Evolutionary conservation across 2,113 vertebrate species (phyloP), one percentile per base, ranked within the genome.

Genomic region (Rostratula benghalensis): DNA sequence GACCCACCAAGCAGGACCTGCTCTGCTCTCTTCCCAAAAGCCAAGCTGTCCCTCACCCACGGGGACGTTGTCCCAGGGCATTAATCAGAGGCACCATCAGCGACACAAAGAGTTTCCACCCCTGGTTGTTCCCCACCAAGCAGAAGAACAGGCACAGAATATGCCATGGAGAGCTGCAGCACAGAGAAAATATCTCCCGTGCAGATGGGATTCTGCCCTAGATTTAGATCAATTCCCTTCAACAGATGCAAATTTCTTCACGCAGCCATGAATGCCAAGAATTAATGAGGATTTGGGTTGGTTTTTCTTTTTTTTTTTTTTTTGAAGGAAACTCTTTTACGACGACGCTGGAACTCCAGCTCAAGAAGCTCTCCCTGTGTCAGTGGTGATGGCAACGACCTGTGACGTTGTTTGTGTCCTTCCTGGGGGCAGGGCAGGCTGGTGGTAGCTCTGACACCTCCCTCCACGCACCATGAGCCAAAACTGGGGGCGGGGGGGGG

Each of bases 291-390:
- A 16, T 5, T 61, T 18, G 8, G 9, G 28, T 51, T 53, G 43
- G 43, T 51, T 51, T 50, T 50, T 51, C 25, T 43, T 43, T 53
- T 28, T 28, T 16, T 54, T 28, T 64, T 24, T 30, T 23, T 24
- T 1, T n/a, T n/a, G n/a, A 22, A 39, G 56, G 82, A 35, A 70
- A 4, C 51, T 22, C 79, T 11, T n/a, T 31, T 6, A 28, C 6
- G 1, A 33, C 0, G 0, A 10, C 10, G 0, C 67, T 6, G 50
- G 39, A n/a, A 48, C 19, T 7, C 3, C 5, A 23, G n/a, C 35
- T 71, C 3, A 1, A 22, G 85, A 11, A 8, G 79, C 10, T 50
- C 10, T 23, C 59, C 33, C 33, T 3, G 9, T 3, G 4, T 6
- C 4, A 43, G 41, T 3, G 11, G 68, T 46, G 51, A 27, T 3